Evolutionary conservation across 2,113 vertebrate genomes (phyloP), one percentile per base, ranked within the genome.

Genomic region (Terrapene triunguis): DNA sequence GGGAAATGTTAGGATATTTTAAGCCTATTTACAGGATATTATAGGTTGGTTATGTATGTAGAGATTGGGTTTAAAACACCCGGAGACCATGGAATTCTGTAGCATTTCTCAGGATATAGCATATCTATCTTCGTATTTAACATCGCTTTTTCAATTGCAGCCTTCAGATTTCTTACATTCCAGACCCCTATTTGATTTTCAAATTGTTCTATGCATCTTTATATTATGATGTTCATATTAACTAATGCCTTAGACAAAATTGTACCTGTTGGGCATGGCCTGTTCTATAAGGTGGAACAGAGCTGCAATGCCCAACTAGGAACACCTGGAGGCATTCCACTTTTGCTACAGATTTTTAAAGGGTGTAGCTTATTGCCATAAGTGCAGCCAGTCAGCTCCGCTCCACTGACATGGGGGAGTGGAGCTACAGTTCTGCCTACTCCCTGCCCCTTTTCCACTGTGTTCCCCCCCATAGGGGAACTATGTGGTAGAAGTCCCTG

Each of bases 1-100:
- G 82, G 80, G 78, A 97, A 96, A 94, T 90, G 82, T 94, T 96
- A 94, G 92, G 92, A 90, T 62, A 90, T 96, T 97, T 96, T 95
- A 95, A 94, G 83, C 78, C 82, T 92, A 95, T 97, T 96, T 97
- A 93, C 94, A 95, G 93, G 90, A 62, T 80, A 42, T 90, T 94
- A 93, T 95, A 80, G 59, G 80, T 80, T 96, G 76, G 59, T 62
- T 92, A 72, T n/a, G 62, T 80, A 82, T 59, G 86, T 38, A 94
- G 51, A 85, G 38, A 92, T 29, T 38, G 59, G 42, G 55, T 93
- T 87, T 96, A 80, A 94, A 89, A 86, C n/a, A 80, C 65, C 84
- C 83, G 24, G 10, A 92, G 32, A 10, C 0, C 0, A 76, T 90
- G 44, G 21, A 91, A 92, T 92, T 16, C 5, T 82, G 47, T 85